Percentiles rank a stretch among this genome's conserved stretches.
Evolutionary conservation across 2,113 vertebrate genomes (phyloP).

Genomic region (Capreolus pygargus): DNA sequence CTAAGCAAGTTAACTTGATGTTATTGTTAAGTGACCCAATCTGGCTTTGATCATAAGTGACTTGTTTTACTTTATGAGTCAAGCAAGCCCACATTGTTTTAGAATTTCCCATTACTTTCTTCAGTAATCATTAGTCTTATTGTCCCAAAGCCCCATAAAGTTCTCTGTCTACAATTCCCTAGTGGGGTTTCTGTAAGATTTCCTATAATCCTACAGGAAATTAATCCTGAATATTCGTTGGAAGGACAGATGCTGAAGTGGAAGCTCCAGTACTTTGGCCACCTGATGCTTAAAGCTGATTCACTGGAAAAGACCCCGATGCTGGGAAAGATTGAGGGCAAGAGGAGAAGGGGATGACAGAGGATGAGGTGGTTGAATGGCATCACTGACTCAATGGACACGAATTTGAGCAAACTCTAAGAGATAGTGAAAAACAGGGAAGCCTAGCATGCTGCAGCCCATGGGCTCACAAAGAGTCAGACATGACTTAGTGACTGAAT

Average conservation of each 20-base stretch:
- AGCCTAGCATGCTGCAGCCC: not conserved
- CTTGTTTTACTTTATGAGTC: not conserved
- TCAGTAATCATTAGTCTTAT: not conserved
- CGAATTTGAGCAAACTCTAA: not conserved
- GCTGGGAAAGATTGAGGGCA: not conserved
- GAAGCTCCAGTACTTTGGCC: not conserved
- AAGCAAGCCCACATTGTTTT: not conserved
- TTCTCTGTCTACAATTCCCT: not conserved
- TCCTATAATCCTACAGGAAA: not conserved
- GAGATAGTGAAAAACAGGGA: not conserved
- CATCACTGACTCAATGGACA: fast-evolving
- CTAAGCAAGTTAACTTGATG: not conserved
- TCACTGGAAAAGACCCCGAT: not conserved
- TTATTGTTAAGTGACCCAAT: not conserved
- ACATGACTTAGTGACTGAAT: not conserved
- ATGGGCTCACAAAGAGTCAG: not conserved
- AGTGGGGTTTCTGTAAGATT: not conserved
- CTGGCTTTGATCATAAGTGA: not conserved
- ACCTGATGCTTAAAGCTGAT: not conserved
- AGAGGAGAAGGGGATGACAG: not conserved
- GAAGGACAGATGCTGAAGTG: not conserved
- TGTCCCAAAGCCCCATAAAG: not conserved
- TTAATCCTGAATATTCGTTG: not conserved
- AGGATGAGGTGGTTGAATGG: not conserved
- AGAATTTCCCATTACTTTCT: not conserved